These are phyloP conservation scores for Erpornis zantholeuca DNA, from an alignment of 2,113 vertebrate genomes.

Conservation along the genomic window DNA sequence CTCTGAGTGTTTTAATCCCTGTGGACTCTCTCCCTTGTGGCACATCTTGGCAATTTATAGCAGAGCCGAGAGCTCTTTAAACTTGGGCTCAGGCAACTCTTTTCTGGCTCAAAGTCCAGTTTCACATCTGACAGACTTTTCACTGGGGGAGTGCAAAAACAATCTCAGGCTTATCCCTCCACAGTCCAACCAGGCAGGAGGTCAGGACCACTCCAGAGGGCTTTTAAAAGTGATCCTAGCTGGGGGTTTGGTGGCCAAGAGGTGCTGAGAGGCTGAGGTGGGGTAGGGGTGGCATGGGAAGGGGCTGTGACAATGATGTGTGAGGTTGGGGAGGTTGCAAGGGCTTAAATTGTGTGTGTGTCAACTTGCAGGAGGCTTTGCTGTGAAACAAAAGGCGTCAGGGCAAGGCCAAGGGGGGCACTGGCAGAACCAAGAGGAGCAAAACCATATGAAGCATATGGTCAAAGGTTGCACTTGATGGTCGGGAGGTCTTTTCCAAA, in stretches of 20 bases:
- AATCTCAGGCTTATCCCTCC: not conserved
- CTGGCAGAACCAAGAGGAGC: not conserved
- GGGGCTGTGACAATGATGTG: not conserved
- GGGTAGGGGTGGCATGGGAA: not conserved
- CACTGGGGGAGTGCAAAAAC: not conserved
- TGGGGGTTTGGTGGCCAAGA: not conserved
- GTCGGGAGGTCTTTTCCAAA: not conserved
- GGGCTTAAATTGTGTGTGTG: not conserved
- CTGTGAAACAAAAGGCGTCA: not conserved
- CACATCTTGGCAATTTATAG: not conserved
- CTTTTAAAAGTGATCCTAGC: not conserved
- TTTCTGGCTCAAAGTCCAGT: not conserved
- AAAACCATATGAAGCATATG: rapidly evolving
- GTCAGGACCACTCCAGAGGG: not conserved
- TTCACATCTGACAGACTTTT: not conserved
- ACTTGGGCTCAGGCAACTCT: not conserved
- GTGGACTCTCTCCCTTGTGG: not conserved
- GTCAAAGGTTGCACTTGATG: not conserved
- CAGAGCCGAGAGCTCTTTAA: not conserved
- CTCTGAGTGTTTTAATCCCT: not conserved
- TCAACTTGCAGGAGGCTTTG: not conserved
- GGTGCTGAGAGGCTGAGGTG: not conserved
- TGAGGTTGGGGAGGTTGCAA: not conserved
- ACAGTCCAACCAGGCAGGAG: not conserved
- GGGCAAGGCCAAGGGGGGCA: not conserved